Evolutionary conservation across 2,888 invertebrate genomes (phyloP).

Genomic region (Synanthedon formicaeformis): DNA sequence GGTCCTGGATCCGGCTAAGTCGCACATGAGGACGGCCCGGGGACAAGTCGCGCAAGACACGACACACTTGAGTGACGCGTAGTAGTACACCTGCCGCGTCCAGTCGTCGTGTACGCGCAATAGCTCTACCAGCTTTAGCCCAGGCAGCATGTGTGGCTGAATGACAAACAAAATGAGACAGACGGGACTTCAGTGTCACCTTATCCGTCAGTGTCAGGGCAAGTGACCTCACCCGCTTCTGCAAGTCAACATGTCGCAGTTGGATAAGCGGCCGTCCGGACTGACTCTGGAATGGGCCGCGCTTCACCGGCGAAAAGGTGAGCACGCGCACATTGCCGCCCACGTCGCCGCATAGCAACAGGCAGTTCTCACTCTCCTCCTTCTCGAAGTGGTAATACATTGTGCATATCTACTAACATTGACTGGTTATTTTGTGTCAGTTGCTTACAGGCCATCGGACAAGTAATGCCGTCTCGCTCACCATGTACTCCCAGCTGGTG

Average conservation of each 20-base stretch:
- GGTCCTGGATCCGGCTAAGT: constrained; percentile 67
- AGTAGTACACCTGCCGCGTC: constrained; percentile 79
- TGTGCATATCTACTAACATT: constrained; percentile 39
- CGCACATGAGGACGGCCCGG: constrained; percentile 73
- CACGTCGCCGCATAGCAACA: constrained; percentile 79
- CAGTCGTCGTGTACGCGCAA: constrained; percentile 73
- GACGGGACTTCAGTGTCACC: background rate
- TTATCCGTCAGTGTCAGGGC: too few relatives aligned
- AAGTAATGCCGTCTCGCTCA: constrained; percentile 6
- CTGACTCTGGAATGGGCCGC: constrained; percentile 79
- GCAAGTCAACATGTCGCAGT: constrained; percentile 70
- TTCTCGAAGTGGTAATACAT: constrained; percentile 73
- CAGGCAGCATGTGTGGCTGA: constrained; percentile 25
- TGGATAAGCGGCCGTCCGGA: constrained; percentile 72
- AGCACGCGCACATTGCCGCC: constrained; percentile 77
- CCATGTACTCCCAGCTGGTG: constrained; percentile 73
- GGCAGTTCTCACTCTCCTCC: constrained; percentile 68
- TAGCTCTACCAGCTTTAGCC: constrained; percentile 67
- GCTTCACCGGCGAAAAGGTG: constrained; percentile 70
- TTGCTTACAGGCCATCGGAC: background rate
- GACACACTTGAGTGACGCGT: constrained; percentile 73
- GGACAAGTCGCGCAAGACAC: constrained; percentile 76
- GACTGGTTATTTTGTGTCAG: background rate
- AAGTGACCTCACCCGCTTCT: constrained; percentile 45
- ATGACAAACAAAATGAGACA: background rate